Percentiles rank a stretch among this genome's conserved stretches.
These are phyloP conservation scores for Caenorhabditis sinica DNA, from an alignment of 2,888 invertebrate species.

Conservation along the genomic window DNA sequence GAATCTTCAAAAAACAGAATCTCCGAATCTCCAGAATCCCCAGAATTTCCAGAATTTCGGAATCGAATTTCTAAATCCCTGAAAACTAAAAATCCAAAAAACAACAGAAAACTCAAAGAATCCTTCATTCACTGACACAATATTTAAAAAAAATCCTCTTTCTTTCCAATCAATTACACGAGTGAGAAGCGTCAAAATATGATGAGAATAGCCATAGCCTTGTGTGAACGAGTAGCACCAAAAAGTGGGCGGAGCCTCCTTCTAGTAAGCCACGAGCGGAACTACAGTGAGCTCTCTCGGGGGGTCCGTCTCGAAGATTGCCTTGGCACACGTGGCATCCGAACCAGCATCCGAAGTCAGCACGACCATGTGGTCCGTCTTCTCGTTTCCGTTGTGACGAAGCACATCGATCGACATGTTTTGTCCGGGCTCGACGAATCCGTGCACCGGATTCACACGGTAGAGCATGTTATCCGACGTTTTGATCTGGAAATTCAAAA, in stretches of 20 bases:
- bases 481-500: conserved; percentile 54
- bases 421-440: conserved; percentile 54
- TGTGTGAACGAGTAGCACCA: not conserved
- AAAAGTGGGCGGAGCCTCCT: not conserved
- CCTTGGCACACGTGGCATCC: conserved; percentile 32
- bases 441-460: conserved; percentile 63
- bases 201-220: not conserved
- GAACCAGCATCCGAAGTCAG: conserved; percentile 45
- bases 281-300: conserved; percentile 51
- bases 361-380: conserved; percentile 62
- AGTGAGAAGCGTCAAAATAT: not conserved
- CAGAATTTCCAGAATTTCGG: too few species aligned
- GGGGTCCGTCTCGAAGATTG: conserved; percentile 50
- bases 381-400: conserved; percentile 56
- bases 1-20: too few species aligned
- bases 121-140: too few species aligned
- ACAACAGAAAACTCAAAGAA: too few species aligned
- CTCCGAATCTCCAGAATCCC: too few species aligned
- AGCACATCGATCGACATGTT: conserved; percentile 56
- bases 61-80: too few species aligned
- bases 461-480: conserved; percentile 65
- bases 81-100: too few species aligned
- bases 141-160: too few species aligned
- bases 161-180: not conserved
- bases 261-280: conserved; percentile 49